Conservation (phyloP, 2,888 invertebrate genomes). For the Periphyllus acericola region DNA sequence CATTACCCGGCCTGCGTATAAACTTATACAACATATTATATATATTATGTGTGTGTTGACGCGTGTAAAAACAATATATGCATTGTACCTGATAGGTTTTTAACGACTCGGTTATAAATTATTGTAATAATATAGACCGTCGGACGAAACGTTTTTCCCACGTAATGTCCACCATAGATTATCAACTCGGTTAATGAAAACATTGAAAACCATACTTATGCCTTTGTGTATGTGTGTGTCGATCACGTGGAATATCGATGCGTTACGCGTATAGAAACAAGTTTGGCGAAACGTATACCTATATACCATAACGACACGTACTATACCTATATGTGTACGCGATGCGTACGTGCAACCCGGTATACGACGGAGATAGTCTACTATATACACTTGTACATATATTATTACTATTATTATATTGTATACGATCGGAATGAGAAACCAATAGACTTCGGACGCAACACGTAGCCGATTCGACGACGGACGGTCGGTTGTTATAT, state of each 20-base stretch:
- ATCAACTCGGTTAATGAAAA: conserved; percentile 27
- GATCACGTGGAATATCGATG: not conserved
- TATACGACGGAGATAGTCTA: not conserved
- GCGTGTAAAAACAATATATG: not conserved
- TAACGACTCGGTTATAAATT: conserved; percentile 31
- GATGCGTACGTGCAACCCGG: not conserved
- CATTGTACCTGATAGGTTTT: conserved; percentile 24
- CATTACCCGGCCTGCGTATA: not conserved
- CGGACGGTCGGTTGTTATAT: not conserved
- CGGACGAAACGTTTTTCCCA: conserved; percentile 42
- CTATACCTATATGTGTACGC: not conserved
- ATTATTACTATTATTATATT: not conserved
- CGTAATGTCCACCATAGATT: conserved; percentile 28
- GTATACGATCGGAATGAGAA: not conserved
- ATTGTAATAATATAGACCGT: conserved; percentile 18
- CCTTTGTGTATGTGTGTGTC: not conserved
- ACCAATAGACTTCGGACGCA: not conserved
- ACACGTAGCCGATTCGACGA: not conserved
- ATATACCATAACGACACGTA: not conserved
- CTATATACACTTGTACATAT: not conserved
- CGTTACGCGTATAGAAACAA: not conserved
- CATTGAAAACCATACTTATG: not conserved
- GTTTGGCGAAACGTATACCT: not conserved
- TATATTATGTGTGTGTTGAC: not conserved
- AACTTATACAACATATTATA: not conserved